Evolutionary conservation across 1,140 invertebrate species (phyloP).

Genomic region (Myzus persicae): DNA sequence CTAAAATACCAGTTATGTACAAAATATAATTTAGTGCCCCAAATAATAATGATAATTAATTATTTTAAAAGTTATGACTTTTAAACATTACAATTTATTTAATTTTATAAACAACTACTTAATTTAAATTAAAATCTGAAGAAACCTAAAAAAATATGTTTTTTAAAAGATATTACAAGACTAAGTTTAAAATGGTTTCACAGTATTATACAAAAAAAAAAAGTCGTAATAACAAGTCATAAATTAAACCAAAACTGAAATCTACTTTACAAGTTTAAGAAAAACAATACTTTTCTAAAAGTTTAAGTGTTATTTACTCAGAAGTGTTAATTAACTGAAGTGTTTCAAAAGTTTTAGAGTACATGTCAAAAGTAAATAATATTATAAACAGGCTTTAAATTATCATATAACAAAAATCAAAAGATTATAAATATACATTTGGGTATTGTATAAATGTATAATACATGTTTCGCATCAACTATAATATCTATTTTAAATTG

Average conservation of each 20-base stretch:
- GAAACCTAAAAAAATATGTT: background rate
- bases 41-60: background rate
- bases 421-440: background rate
- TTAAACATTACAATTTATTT: background rate
- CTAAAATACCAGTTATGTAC: background rate
- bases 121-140: slow-evolving; percentile 12
- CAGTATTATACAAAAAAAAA: background rate
- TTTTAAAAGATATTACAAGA: background rate
- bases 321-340: background rate
- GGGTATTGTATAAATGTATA: background rate
- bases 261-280: slow-evolving; percentile 19
- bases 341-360: background rate
- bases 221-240: background rate
- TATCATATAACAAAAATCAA: background rate
- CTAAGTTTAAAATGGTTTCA: background rate
- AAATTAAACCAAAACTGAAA: slow-evolving; percentile 10
- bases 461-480: too few relatives aligned
- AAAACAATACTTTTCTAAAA: slow-evolving; percentile 22
- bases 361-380: background rate
- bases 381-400: background rate
- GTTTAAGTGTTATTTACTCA: slow-evolving; percentile 8
- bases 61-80: background rate
- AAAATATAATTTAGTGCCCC: background rate
- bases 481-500: background rate
- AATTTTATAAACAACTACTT: background rate